Conservation (phyloP, 2,888 invertebrate genomes). For the Synanthedon formicaeformis region DNA sequence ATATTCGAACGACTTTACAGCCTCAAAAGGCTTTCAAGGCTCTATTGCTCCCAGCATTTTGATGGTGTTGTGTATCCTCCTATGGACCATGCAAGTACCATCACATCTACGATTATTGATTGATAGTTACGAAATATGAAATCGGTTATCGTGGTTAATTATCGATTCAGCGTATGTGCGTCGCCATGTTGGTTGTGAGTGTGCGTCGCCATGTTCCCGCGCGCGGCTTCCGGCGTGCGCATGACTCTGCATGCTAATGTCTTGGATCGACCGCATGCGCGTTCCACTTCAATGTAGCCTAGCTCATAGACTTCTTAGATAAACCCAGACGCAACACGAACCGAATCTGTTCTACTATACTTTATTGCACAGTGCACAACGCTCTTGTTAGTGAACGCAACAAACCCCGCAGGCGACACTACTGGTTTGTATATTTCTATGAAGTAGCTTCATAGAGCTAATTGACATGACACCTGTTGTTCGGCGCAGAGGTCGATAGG, state of each 20-base stretch:
- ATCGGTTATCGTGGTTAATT: conserved; percentile 61
- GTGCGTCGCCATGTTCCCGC: conserved; percentile 51
- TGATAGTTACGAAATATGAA: conserved; percentile 60
- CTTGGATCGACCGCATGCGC: conserved; percentile 33
- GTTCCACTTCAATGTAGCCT: conserved; percentile 31
- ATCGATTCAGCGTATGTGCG: conserved; percentile 61
- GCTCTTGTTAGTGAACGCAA: no score
- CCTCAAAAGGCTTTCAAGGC: conserved; percentile 50
- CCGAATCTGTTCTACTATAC: neutral
- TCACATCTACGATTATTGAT: conserved; percentile 42
- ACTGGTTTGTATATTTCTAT: no score
- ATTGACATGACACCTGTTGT: no score
- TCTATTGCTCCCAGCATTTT: conserved; percentile 34
- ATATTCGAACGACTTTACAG: conserved; percentile 11
- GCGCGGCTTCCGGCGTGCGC: conserved; percentile 63
- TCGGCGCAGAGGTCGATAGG: no score
- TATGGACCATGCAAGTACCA: conserved; percentile 47
- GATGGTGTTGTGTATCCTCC: conserved; percentile 28
- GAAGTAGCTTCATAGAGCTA: no score
- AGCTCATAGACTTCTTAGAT: no score
- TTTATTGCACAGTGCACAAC: neutral
- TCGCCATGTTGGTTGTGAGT: conserved; percentile 61
- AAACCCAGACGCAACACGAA: no score
- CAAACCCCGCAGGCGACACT: no score
- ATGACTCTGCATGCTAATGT: conserved; percentile 63